These are phyloP conservation scores for Varecia variegata DNA, from an alignment of 2,797 vertebrate genomes.

Conservation along the genomic window DNA sequence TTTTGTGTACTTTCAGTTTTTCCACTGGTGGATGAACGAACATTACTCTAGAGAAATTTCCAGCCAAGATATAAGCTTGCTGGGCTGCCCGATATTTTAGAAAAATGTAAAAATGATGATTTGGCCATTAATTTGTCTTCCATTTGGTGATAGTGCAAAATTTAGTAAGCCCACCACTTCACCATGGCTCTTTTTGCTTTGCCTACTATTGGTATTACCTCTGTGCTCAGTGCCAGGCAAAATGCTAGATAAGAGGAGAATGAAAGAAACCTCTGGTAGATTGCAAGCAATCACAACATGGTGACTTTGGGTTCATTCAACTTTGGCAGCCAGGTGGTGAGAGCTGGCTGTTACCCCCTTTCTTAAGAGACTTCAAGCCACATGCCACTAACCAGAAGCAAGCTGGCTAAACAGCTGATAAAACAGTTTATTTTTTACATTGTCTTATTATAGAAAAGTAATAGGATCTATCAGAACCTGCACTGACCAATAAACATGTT, in stretches of 20 bases:
- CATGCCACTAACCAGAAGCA: constrained; percentile 32
- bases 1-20: constrained; percentile 70
- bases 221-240: constrained; percentile 82
- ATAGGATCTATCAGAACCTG: constrained; percentile 69
- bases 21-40: constrained; percentile 46
- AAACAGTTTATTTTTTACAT: constrained; percentile 64
- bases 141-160: constrained; percentile 82
- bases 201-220: constrained; percentile 79
- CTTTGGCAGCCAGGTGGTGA: constrained; percentile 46
- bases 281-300: constrained; percentile 58
- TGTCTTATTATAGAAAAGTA: constrained; percentile 56
- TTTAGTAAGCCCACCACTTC: constrained; percentile 77
- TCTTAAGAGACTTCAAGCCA: constrained; percentile 78
- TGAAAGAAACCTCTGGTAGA: constrained; percentile 72
- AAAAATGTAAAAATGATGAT: constrained; percentile 71
- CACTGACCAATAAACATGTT: constrained; percentile 59
- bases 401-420: constrained; percentile 72
- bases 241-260: constrained; percentile 60
- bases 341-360: constrained; percentile 78
- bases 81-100: constrained; percentile 51
- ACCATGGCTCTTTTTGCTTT: constrained; percentile 75
- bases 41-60: constrained; percentile 64
- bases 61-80: constrained; percentile 64
- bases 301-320: not conserved
- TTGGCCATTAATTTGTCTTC: constrained; percentile 86